These are phyloP conservation scores for Sylvilagus floridanus DNA, from an alignment of 2,797 vertebrate genomes.

Conservation along the genomic window DNA sequence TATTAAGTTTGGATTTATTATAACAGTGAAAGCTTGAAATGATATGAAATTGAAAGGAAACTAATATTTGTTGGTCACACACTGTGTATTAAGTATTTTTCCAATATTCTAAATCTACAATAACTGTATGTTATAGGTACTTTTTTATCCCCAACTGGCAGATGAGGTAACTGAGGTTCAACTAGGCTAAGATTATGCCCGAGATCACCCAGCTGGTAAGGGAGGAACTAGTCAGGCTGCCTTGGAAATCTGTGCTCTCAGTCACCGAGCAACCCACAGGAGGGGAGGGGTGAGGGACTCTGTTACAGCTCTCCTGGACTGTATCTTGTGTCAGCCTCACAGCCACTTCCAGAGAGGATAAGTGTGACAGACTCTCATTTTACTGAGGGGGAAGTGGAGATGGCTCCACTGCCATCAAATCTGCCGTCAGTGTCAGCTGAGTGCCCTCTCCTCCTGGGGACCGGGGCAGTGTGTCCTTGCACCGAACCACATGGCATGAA, in stretches of 20 bases:
- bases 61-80: background rate
- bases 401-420: background rate
- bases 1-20: constrained; percentile 45
- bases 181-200: background rate
- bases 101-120: background rate
- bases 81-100: background rate
- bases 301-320: background rate
- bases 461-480: background rate
- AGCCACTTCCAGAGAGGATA: background rate
- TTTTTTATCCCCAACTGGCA: background rate
- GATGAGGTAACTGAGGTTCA: background rate
- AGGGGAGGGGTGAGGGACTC: background rate
- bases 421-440: background rate
- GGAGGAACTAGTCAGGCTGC: background rate
- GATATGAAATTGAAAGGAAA: constrained; percentile 12
- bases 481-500: background rate
- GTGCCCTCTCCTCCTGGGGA: background rate
- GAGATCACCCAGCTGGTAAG: background rate
- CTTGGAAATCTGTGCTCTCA: background rate
- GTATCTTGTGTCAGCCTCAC: background rate
- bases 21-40: background rate
- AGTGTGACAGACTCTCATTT: background rate
- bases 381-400: background rate
- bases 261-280: background rate
- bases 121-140: background rate